Evolutionary conservation across 2,797 vertebrate species (phyloP).

Genomic region (Enteromius viviparus): DNA sequence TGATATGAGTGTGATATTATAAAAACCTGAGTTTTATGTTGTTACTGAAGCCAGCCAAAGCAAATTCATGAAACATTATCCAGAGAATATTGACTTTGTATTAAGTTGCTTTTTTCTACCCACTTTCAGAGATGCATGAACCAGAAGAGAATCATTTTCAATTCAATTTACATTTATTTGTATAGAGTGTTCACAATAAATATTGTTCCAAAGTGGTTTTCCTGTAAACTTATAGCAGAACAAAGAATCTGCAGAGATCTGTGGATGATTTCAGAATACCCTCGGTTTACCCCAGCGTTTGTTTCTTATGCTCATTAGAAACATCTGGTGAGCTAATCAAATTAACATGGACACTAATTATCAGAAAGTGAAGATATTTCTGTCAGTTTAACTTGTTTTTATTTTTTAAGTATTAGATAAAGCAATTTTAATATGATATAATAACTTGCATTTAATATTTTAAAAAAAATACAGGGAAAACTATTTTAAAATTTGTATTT

Average conservation of each 20-base stretch:
- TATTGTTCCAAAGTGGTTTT: background rate
- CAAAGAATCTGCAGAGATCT: background rate
- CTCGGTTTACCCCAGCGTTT: too few relatives aligned
- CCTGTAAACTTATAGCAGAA: background rate
- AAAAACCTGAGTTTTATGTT: slow-evolving; percentile 13
- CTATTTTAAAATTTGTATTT: background rate
- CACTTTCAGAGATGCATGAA: slow-evolving; percentile 7
- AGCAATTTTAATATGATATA: background rate
- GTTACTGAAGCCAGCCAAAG: slow-evolving; percentile 2
- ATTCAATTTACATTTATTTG: slow-evolving; percentile 11
- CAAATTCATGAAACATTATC: background rate
- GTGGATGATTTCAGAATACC: background rate
- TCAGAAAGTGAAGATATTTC: background rate
- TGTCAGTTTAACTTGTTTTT: background rate
- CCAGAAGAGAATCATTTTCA: slow-evolving; percentile 12
- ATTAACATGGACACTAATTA: background rate
- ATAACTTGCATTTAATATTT: background rate
- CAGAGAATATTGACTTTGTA: background rate
- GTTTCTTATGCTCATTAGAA: background rate
- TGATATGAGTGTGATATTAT: background rate
- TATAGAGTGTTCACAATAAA: background rate
- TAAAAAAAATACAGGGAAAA: background rate
- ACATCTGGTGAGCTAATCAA: background rate
- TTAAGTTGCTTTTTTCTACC: background rate
- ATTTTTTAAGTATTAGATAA: background rate